phyloP scores from a whole-genome alignment of 2,797 vertebrate species.

The Holocentrus rufus region DNA sequence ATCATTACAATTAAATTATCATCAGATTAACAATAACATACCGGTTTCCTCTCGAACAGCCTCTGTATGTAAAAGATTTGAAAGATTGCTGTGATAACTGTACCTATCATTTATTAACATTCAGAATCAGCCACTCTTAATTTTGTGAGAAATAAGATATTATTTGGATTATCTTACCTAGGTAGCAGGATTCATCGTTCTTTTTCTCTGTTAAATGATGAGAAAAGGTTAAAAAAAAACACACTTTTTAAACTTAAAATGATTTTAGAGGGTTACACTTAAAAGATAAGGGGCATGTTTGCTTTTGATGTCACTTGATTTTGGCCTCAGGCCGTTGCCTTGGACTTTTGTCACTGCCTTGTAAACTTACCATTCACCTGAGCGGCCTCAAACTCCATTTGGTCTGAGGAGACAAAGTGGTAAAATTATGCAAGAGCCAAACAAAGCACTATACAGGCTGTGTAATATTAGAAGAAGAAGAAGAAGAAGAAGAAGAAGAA shows the following conservation, averaged over 20 bases:
- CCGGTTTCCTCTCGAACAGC: slow-evolving; percentile 64
- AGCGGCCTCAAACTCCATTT: slow-evolving; percentile 74
- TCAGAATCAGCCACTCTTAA: background rate
- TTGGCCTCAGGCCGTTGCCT: background rate
- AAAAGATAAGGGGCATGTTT: background rate
- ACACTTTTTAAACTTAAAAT: background rate
- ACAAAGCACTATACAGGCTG: no score
- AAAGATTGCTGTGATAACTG: slow-evolving; percentile 16
- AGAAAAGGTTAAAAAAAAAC: background rate
- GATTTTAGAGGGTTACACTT: background rate
- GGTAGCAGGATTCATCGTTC: slow-evolving; percentile 52
- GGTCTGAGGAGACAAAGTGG: slow-evolving; percentile 66
- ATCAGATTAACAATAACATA: slow-evolving; percentile 39
- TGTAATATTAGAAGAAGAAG: no score
- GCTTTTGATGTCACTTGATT: background rate
- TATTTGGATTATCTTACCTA: slow-evolving; percentile 60
- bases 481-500: no score
- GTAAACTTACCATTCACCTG: slow-evolving; percentile 69
- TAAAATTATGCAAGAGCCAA: background rate
- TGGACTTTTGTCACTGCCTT: slow-evolving; percentile 5
- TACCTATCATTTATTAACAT: background rate
- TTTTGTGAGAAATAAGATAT: slow-evolving; percentile 12
- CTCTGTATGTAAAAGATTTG: slow-evolving; percentile 54
- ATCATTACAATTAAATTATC: background rate
- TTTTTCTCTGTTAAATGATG: slow-evolving; percentile 62